These are phyloP conservation scores for Phataginus tetradactyla DNA, from an alignment of 2,797 vertebrate species.

Conservation along the genomic window DNA sequence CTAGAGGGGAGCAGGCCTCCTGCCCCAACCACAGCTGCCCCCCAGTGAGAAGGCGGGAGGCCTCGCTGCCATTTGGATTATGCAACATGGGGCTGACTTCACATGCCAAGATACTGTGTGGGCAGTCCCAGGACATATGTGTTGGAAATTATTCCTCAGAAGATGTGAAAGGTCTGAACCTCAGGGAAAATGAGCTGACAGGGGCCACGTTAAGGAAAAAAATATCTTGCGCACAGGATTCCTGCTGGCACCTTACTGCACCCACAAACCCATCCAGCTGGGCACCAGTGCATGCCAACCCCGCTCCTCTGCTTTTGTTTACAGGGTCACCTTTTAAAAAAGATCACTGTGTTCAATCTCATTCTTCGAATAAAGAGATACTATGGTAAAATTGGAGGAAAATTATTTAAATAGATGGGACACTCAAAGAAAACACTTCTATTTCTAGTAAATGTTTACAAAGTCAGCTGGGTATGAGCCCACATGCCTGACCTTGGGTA, in stretches of 20 bases:
- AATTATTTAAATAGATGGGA: neutral
- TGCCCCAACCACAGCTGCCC: neutral
- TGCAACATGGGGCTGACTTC: neutral
- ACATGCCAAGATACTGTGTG: rapidly evolving
- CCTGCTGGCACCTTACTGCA: rapidly evolving
- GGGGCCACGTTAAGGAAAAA: rapidly evolving
- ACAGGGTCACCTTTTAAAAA: neutral
- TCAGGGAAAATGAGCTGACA: neutral
- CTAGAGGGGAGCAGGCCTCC: neutral
- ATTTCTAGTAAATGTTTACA: neutral
- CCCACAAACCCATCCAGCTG: rapidly evolving
- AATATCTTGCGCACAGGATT: rapidly evolving
- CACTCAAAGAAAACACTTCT: neutral
- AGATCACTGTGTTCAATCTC: neutral
- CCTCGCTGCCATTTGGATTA: too few relatives aligned
- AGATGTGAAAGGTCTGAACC: neutral
- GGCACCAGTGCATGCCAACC: rapidly evolving
- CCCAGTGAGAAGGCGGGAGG: too few relatives aligned
- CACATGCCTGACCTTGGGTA: rapidly evolving
- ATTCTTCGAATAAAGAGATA: neutral
- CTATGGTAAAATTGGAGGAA: neutral
- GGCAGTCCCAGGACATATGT: neutral
- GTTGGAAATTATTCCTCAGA: neutral
- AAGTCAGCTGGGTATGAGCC: neutral
- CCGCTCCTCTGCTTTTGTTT: neutral